Conservation (phyloP, 1,140 invertebrate species). For the Whitmania pigra region DNA sequence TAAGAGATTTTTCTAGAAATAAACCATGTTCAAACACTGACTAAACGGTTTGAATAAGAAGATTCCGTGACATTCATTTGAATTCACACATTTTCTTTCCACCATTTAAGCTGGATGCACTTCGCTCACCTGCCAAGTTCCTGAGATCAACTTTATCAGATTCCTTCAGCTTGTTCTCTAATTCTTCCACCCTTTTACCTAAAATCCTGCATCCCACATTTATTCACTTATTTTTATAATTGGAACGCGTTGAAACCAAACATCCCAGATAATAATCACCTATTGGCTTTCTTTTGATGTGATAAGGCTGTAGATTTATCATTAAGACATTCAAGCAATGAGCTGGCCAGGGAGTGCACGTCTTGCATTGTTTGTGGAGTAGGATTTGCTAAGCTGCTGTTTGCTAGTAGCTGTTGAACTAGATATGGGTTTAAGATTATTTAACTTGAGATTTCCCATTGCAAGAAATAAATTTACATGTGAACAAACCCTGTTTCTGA, state of each 20-base stretch:
- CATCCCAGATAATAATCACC: conserved; percentile 28
- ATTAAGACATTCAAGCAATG: conserved; percentile 65
- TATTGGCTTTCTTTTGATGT: conserved; percentile 71
- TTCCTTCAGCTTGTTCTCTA: conserved; percentile 43
- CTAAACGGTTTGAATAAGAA: not conserved
- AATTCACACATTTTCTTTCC: not conserved
- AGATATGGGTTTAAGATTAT: not conserved
- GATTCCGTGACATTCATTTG: not conserved
- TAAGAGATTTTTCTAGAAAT: not conserved
- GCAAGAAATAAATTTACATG: conserved; percentile 1
- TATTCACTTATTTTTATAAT: not conserved
- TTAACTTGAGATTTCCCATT: not conserved
- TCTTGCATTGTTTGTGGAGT: conserved; percentile 60
- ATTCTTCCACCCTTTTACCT: conserved; percentile 39
- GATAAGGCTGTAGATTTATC: conserved; percentile 67
- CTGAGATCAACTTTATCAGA: conserved; percentile 40
- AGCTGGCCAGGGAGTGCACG: conserved; percentile 59
- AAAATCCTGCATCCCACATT: conserved; percentile 33
- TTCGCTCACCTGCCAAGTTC: conserved; percentile 35
- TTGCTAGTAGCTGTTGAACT: conserved; percentile 43
- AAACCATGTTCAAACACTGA: not conserved
- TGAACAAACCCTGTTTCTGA: conserved; percentile 40
- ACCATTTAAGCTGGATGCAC: not conserved
- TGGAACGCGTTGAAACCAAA: not conserved
- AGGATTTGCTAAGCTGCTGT: conserved; percentile 46